Evolutionary conservation across 2,113 vertebrate species (phyloP).

Genomic region (Elanus axillaris): DNA sequence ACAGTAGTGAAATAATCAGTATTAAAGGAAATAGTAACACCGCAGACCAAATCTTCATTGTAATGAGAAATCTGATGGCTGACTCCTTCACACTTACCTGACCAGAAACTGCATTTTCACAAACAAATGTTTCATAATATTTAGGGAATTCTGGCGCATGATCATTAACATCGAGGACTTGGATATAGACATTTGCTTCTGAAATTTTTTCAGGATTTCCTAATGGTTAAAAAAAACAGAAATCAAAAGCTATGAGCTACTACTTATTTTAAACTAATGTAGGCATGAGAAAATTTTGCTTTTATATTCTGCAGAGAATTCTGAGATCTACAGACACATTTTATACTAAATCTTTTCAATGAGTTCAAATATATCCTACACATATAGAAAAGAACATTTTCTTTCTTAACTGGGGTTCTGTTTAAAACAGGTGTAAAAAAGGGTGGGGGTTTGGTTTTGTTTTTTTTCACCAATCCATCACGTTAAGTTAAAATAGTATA

Average conservation of each 20-base stretch:
- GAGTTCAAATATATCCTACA: background rate
- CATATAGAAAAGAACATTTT: background rate
- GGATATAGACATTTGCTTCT: slow-evolving; percentile 79
- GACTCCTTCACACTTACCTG: slow-evolving; percentile 75
- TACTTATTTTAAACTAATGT: background rate
- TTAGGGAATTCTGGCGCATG: slow-evolving; percentile 84
- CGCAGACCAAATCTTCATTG: background rate
- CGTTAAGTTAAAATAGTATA: background rate
- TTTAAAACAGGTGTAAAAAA: background rate
- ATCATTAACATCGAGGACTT: slow-evolving; percentile 90
- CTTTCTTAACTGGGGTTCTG: background rate
- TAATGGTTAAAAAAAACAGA: slow-evolving; percentile 58
- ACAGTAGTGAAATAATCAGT: background rate
- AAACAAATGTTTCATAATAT: slow-evolving; percentile 88
- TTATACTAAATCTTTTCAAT: background rate
- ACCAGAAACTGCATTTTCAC: slow-evolving; percentile 84
- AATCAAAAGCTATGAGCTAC: background rate
- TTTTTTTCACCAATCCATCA: background rate
- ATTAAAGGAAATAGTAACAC: background rate
- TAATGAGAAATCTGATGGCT: background rate
- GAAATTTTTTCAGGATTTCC: slow-evolving; percentile 80
- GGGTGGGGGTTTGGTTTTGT: background rate
- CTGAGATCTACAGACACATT: background rate
- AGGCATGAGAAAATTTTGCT: background rate
- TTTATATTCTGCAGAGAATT: background rate